Base-by-base conservation (phyloP, 2,888 invertebrate genomes). In the Cenopis cana region DNA sequence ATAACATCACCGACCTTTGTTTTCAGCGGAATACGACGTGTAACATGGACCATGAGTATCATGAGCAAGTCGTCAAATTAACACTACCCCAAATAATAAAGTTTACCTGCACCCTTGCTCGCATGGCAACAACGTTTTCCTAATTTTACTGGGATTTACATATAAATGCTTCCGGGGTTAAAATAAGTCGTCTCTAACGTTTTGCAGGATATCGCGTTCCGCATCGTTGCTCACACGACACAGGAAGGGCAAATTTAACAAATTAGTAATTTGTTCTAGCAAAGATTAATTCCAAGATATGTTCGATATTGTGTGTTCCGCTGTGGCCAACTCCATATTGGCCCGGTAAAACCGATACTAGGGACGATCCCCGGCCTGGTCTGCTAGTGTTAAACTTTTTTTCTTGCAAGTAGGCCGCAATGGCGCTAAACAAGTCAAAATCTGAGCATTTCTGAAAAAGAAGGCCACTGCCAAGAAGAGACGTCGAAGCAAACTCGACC, bases 1-100 rank as follows among this genome's bases (percentile, higher is more conserved):
- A 73, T 73, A 69, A 60, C 68, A 71, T 73, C 72, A 73, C 55
- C 66, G 73, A 74, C 72, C 73, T 76, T 76, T 74, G 75, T 73
- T 74, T 71, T 73, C 69, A 41, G 56, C 20, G 17, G 59, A 64
- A 67, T 60, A 68, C 68, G 66, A 61, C 54, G 55, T 56, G 69
- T 64, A 66, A 62, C 73, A 54, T 59, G 65, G 64, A 72, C 72
- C 71, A 71, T 71, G 71, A 66, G 61, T 61, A 59, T 74, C 71
- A 71, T 71, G 71, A 66, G 61, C 67, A 59, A 61, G 66, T 64
- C 65, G 66, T 74, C 73, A 73, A 74, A 70, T 68, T 55, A 72
- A 69, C 68, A 71, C 71, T 33, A 49, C 49, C 55, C 54, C 29
- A 60, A 60, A n/a, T 9, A 38, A n/a, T 17, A 17, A 17, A 38